Percentiles rank a stretch among this genome's conserved stretches.
Conservation (phyloP, 2,888 invertebrate species). For the Drosophila bunnanda region DNA sequence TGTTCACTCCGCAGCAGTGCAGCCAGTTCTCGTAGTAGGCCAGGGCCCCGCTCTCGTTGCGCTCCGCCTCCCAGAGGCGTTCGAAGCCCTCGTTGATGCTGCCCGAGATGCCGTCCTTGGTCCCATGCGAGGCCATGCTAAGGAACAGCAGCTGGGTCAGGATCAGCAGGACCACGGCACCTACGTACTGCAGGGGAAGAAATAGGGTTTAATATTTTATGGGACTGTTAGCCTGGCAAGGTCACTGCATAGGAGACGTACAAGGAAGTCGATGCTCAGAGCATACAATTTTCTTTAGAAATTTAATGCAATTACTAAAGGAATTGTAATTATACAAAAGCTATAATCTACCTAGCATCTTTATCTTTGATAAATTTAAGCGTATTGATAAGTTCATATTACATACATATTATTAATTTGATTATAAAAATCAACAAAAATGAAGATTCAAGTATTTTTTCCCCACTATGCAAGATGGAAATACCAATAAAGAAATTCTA, state of each 20-base stretch:
- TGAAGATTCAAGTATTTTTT: no score
- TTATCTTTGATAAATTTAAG: neutral
- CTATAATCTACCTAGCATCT: neutral
- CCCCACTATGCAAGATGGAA: no score
- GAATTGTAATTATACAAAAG: no score
- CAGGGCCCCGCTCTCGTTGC: constrained; percentile 72
- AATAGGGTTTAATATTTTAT: neutral
- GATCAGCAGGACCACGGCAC: constrained; percentile 67
- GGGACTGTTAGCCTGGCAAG: neutral
- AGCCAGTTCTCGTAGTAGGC: constrained; percentile 79
- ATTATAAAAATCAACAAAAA: no score
- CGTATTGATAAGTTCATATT: no score
- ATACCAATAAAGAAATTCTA: no score
- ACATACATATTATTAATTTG: no score
- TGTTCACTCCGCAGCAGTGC: constrained; percentile 81
- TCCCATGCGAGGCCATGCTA: constrained; percentile 82
- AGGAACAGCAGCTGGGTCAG: constrained; percentile 75
- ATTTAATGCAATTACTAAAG: no score
- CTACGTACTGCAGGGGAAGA: constrained; percentile 62
- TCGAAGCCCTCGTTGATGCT: constrained; percentile 80
- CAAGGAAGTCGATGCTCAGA: neutral
- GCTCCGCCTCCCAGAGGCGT: constrained; percentile 72
- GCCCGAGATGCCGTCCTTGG: constrained; percentile 78
- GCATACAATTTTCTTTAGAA: neutral
- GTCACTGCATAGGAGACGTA: neutral